A percentile compares a stretch with the other conserved stretches of the same genome.
Evolutionary conservation across 2,888 invertebrate species (phyloP).

Genomic region (Caprella mutica): DNA sequence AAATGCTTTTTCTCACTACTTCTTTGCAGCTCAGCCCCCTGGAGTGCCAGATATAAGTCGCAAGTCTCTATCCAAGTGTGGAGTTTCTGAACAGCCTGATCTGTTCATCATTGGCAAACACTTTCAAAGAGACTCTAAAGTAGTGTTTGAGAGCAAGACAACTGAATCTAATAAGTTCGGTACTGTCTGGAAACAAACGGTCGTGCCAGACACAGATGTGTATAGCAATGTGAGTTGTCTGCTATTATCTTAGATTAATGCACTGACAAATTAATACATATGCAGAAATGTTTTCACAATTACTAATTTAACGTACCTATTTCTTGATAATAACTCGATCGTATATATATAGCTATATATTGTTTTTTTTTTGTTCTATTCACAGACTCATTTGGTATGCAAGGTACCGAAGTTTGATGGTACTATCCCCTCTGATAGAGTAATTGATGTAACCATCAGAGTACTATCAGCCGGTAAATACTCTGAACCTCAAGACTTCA

Average conservation of each 20-base stretch:
- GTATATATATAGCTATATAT: too few relatives aligned
- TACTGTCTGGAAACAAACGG: conserved; percentile 22
- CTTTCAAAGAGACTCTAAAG: conserved; percentile 77
- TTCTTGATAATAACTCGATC: too few relatives aligned
- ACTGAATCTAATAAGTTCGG: neutral
- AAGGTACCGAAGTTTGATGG: too few relatives aligned
- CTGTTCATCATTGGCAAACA: conserved; percentile 82
- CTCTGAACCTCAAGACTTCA: too few relatives aligned
- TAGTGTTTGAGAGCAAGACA: conserved; percentile 53
- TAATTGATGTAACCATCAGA: too few relatives aligned
- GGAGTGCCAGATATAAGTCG: conserved; percentile 85
- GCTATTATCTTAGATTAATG: neutral
- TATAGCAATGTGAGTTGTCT: conserved; percentile 28
- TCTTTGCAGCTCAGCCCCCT: conserved; percentile 67
- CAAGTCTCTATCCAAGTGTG: conserved; percentile 68
- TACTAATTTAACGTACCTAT: too few relatives aligned
- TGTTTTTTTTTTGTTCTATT: too few relatives aligned
- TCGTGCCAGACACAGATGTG: conserved; percentile 29
- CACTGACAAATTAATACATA: neutral
- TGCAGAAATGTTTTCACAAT: too few relatives aligned
- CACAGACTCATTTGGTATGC: too few relatives aligned
- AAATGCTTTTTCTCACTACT: conserved; percentile 21
- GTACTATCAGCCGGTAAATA: too few relatives aligned
- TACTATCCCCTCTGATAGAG: too few relatives aligned
- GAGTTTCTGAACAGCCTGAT: conserved; percentile 67